Evolutionary conservation across 2,113 vertebrate species (phyloP), one percentile per base, ranked within the genome.

Genomic region (Hyaena hyaena): DNA sequence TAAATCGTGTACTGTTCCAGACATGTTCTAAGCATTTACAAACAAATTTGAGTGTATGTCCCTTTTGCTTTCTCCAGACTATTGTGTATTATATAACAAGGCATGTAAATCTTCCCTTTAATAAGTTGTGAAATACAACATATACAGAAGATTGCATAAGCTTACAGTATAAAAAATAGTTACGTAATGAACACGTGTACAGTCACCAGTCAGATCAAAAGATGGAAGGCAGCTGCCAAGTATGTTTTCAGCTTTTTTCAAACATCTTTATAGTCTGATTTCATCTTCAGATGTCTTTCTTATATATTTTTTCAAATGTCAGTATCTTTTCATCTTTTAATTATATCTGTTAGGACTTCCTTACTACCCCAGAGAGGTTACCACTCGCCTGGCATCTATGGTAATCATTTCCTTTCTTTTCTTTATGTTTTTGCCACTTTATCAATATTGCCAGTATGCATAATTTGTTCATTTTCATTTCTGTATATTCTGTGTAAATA

Each of bases 391-490:
- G 61, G 24, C 48, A 24, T 76, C 31, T 53, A 10, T 85, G 7
- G 7, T 89, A 39, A 68, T 89, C 33, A 77, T 61, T 77, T 89
- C 26, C 24, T 85, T 39, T 7, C 26, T 61, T 92, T 69, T 21
- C 65, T 92, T 82, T 82, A 39, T 83, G 26, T 16, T 53, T 89
- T 84, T 79, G 14, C n/a, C 5, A n/a, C 69, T 58, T 76, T 81
- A 35, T 21, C 43, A 48, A 8, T 61, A 58, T 48, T 88, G 23
- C 24, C 17, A 48, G 12, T 28, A 81, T 50, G 17, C 24, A 50
- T 73, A 15, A 94, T 94, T 88, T 79, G 19, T 45, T 66, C 24
- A 68, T 95, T 80, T 87, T 92, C 26, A n/a, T 87, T 92, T 81
- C 28, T 92, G 15, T 55, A 33, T 69, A 65, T 55, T n/a, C 14